Percentiles rank a stretch among this genome's conserved stretches.
Evolutionary conservation across 2,113 vertebrate genomes (phyloP).

Genomic region (Notechis scutatus): DNA sequence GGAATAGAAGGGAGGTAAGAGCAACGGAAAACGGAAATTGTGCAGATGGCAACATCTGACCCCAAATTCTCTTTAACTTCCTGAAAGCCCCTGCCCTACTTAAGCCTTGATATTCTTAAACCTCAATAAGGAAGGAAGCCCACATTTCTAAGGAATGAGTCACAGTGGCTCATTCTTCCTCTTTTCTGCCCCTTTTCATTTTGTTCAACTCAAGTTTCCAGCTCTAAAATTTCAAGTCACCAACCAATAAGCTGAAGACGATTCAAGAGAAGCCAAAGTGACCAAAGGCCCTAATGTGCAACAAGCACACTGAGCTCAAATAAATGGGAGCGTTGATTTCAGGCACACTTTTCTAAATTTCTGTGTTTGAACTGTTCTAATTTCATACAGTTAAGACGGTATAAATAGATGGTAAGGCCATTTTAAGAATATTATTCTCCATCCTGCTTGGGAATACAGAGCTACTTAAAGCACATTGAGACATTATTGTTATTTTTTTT

Average conservation of each 20-base stretch:
- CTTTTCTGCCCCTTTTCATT: background rate
- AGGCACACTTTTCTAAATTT: no score
- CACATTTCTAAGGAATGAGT: conserved; percentile 20
- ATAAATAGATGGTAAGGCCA: background rate
- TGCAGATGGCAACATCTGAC: background rate
- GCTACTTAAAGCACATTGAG: background rate
- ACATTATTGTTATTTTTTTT: background rate
- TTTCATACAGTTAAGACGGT: background rate
- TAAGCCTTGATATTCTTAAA: background rate
- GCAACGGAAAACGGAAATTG: background rate
- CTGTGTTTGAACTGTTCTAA: background rate
- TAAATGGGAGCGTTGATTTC: background rate
- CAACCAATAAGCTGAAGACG: background rate
- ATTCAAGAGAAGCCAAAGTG: background rate
- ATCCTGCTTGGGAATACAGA: background rate
- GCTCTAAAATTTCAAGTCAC: background rate
- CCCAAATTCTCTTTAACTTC: background rate
- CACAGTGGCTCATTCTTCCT: background rate
- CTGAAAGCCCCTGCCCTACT: background rate
- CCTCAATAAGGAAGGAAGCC: conserved; percentile 21
- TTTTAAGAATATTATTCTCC: background rate
- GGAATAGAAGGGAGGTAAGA: background rate
- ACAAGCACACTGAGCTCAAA: background rate
- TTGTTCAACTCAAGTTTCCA: background rate
- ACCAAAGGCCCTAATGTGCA: no score